These are phyloP conservation scores for Nyctalus aviator DNA, from an alignment of 2,797 vertebrate species.

Conservation along the genomic window DNA sequence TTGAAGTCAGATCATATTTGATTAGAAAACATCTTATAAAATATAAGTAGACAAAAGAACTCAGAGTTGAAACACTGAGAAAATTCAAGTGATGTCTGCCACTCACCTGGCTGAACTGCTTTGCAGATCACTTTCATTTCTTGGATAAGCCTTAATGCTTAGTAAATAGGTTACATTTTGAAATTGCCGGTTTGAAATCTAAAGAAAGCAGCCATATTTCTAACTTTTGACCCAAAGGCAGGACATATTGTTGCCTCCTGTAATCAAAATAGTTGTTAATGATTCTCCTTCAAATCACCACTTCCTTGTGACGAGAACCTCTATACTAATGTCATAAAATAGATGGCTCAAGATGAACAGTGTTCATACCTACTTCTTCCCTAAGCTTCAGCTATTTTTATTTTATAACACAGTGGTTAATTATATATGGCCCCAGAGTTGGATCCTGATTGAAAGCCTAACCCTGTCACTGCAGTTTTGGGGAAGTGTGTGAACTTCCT, in stretches of 20 bases:
- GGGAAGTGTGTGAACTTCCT: neutral
- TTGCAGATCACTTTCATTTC: conserved; percentile 44
- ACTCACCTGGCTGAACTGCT: neutral
- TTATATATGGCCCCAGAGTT: neutral
- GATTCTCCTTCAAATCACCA: neutral
- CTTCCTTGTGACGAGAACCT: neutral
- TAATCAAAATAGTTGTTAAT: conserved; percentile 22
- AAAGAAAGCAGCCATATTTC: neutral
- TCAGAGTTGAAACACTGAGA: neutral
- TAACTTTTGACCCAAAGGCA: conserved; percentile 44
- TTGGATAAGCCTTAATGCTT: neutral
- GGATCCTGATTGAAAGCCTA: neutral
- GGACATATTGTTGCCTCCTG: conserved; percentile 24
- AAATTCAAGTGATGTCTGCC: neutral
- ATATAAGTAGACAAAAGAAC: neutral
- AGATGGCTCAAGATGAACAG: neutral
- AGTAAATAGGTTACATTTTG: conserved; percentile 57
- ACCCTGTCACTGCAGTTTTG: neutral
- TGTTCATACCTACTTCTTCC: neutral
- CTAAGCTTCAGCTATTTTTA: neutral
- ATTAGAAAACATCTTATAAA: conserved; percentile 36
- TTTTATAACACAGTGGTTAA: neutral
- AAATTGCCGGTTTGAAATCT: conserved; percentile 45
- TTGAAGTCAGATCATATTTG: conserved; percentile 48
- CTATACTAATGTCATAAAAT: neutral